phyloP scores from a whole-genome alignment of 92 coral and sea anemone genomes.

The Porites cylindrica region DNA sequence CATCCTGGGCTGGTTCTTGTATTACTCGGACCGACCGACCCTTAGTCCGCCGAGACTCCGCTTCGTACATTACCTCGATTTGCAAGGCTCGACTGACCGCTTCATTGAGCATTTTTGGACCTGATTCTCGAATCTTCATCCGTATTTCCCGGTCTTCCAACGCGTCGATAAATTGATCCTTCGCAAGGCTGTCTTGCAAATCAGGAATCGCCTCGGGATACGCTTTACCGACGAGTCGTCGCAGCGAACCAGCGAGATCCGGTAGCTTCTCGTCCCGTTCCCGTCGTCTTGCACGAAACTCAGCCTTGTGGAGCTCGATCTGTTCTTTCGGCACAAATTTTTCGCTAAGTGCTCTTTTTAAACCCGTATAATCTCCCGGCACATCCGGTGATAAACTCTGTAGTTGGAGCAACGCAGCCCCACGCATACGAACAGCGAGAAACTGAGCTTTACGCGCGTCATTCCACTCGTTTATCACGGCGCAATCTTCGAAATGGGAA shows the following conservation, averaged over 20 bases:
- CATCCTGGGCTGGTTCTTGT: neutral
- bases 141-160: conserved; percentile 11
- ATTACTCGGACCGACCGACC: neutral
- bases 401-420: too few species aligned
- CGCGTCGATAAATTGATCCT: conserved; percentile 48
- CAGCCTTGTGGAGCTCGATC: neutral
- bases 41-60: conserved; percentile 12
- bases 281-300: conserved; percentile 1
- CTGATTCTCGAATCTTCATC: neutral
- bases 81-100: conserved; percentile 21
- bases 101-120: neutral
- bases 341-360: neutral
- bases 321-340: neutral
- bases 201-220: neutral
- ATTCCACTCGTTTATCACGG: neutral
- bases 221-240: neutral
- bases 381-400: neutral
- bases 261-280: neutral
- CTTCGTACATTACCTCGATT: conserved; percentile 41
- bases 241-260: conserved; percentile 15
- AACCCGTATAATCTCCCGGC: neutral
- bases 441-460: neutral
- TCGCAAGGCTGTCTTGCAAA: conserved; percentile 29
- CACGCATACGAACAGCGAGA: neutral
- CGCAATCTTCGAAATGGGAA: neutral